These are phyloP conservation scores for Saxicola maurus DNA, from an alignment of 2,797 vertebrate genomes.

Conservation along the genomic window DNA sequence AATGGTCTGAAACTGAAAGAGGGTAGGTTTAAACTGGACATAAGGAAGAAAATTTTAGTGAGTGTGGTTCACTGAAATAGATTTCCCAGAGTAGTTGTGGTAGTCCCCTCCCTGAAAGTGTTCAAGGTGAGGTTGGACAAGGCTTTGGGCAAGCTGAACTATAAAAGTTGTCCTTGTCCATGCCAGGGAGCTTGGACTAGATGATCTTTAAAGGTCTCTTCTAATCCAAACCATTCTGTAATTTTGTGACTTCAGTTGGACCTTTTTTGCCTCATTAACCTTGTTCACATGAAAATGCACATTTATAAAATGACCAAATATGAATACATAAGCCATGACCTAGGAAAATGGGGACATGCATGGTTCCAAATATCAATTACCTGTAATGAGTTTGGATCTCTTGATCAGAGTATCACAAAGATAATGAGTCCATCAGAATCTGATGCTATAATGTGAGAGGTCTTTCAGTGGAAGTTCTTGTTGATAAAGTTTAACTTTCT, in stretches of 20 bases:
- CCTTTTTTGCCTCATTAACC: not conserved
- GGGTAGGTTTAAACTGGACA: not conserved
- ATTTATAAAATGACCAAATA: not conserved
- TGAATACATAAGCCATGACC: not conserved
- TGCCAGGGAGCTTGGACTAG: not conserved
- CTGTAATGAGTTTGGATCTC: not conserved
- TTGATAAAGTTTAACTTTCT: not conserved
- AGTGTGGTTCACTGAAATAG: rapidly evolving
- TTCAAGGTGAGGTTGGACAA: not conserved
- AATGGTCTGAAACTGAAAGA: not conserved
- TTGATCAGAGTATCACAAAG: not conserved
- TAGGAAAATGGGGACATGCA: not conserved
- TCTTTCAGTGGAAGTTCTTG: not conserved
- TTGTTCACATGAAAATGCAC: not conserved
- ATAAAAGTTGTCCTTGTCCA: not conserved
- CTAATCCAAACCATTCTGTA: not conserved
- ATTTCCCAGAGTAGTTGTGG: not conserved
- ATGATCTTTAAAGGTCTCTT: not conserved
- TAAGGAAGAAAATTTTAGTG: not conserved
- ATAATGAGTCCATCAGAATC: not conserved
- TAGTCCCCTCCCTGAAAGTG: rapidly evolving
- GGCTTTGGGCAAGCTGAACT: not conserved
- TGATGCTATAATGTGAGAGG: not conserved
- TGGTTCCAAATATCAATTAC: not conserved
- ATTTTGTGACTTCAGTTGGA: not conserved